Conservation (phyloP, 1,140 invertebrate genomes). For the Hylaeus anthracinus region DNA sequence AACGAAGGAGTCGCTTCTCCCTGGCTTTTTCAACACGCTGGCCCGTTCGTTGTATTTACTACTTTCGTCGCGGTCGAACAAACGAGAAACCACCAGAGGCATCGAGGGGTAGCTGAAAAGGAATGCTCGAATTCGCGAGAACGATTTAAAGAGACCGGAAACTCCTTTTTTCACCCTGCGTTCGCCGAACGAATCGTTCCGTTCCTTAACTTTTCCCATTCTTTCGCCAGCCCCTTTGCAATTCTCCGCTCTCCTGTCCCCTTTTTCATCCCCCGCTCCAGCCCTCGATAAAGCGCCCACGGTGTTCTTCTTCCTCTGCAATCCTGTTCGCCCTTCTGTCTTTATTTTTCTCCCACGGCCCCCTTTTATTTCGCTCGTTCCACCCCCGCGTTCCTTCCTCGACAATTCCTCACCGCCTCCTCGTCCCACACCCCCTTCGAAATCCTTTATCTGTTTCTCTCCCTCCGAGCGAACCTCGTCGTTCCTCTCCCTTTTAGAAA, state of each 20-base stretch:
- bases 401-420: neutral
- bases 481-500: too few relatives aligned
- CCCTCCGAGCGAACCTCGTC: too few relatives aligned
- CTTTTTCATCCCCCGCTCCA: constrained; percentile 6
- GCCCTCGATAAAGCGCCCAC: neutral
- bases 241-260: constrained; percentile 17
- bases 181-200: constrained; percentile 11
- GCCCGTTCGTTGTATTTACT: neutral
- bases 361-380: neutral
- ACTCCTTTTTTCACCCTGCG: neutral
- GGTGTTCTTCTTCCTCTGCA: neutral
- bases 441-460: too few relatives aligned
- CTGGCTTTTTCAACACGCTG: neutral
- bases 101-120: neutral
- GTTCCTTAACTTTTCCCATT: constrained; percentile 60
- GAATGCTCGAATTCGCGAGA: constrained; percentile 47
- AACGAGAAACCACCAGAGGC: neutral
- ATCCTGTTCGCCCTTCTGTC: constrained; percentile 18
- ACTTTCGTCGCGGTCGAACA: constrained; percentile 16
- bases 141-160: constrained; percentile 59
- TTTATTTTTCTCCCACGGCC: neutral
- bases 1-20: neutral
- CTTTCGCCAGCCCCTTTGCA: constrained; percentile 48
- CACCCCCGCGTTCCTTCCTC: neutral
- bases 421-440: neutral